These are phyloP conservation scores for Natrix natrix DNA, from an alignment of 2,797 vertebrate species.

Conservation along the genomic window DNA sequence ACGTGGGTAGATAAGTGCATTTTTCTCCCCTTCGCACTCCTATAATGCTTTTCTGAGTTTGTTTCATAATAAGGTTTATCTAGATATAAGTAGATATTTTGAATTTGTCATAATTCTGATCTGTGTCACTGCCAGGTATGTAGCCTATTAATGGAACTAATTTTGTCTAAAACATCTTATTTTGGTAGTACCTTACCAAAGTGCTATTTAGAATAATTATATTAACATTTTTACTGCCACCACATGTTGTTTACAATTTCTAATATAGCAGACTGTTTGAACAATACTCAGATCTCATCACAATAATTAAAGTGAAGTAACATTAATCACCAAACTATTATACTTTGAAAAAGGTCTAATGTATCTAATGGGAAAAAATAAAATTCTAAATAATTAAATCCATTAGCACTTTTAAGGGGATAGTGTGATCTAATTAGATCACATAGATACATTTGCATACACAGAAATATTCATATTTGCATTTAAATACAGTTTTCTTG, in stretches of 20 bases:
- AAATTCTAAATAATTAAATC: slow-evolving; percentile 61
- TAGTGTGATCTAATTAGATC: slow-evolving; percentile 54
- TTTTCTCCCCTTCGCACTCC: slow-evolving; percentile 10
- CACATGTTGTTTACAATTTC: slow-evolving; percentile 62
- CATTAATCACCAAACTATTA: slow-evolving; percentile 60
- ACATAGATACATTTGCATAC: slow-evolving; percentile 25
- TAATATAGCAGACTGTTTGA: slow-evolving; percentile 43
- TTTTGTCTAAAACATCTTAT: slow-evolving; percentile 51
- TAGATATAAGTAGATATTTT: slow-evolving; percentile 32
- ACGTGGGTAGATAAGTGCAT: neutral
- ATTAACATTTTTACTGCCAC: slow-evolving; percentile 43
- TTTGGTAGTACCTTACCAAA: slow-evolving; percentile 52
- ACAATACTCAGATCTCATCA: slow-evolving; percentile 54
- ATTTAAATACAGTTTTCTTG: slow-evolving; percentile 21
- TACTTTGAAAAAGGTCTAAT: slow-evolving; percentile 57
- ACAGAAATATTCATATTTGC: slow-evolving; percentile 28
- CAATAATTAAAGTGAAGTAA: slow-evolving; percentile 55
- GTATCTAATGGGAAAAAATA: slow-evolving; percentile 28
- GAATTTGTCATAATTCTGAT: slow-evolving; percentile 47
- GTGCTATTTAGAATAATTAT: slow-evolving; percentile 49
- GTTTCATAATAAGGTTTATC: slow-evolving; percentile 23
- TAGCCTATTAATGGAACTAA: slow-evolving; percentile 51
- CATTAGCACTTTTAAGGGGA: slow-evolving; percentile 62
- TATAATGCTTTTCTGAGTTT: neutral
- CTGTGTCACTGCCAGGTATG: slow-evolving; percentile 50